A percentile compares a stretch with the other conserved stretches of the same genome.
These are phyloP conservation scores for Pterostichus madidus DNA, from an alignment of 2,888 invertebrate species.

Conservation along the genomic window DNA sequence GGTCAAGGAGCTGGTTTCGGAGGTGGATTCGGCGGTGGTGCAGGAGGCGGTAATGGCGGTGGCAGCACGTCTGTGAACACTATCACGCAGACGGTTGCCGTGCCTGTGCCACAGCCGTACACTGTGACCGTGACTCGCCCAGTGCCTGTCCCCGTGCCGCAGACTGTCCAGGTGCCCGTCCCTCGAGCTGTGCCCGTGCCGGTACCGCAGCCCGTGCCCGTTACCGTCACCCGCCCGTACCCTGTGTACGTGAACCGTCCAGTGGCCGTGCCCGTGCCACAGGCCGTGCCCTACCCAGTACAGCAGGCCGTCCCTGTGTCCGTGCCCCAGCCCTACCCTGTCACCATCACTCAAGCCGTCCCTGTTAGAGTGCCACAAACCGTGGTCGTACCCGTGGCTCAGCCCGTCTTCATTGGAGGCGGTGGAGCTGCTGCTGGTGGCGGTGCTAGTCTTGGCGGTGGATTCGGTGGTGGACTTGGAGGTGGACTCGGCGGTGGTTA, in stretches of 20 bases:
- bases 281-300: not conserved
- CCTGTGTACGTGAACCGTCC: slow-evolving; percentile 27
- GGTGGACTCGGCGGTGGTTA: too few relatives aligned
- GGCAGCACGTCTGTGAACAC: not conserved
- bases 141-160: slow-evolving; percentile 28
- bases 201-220: slow-evolving; percentile 18
- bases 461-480: too few relatives aligned
- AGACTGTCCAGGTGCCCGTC: slow-evolving; percentile 25
- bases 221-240: slow-evolving; percentile 27
- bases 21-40: not conserved
- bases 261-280: slow-evolving; percentile 30
- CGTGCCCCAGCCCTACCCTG: too few relatives aligned
- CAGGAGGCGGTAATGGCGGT: not conserved
- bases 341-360: too few relatives aligned
- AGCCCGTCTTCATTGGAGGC: too few relatives aligned
- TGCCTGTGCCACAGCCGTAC: slow-evolving; percentile 48
- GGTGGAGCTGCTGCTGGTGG: too few relatives aligned
- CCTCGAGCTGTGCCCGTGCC: slow-evolving; percentile 33
- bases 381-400: too few relatives aligned
- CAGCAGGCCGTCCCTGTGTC: slow-evolving; percentile 11
- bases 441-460: too few relatives aligned
- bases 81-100: slow-evolving; percentile 1
- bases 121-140: slow-evolving; percentile 14
- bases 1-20: not conserved
- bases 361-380: too few relatives aligned